Evolutionary conservation across 1,140 invertebrate species (phyloP).

Genomic region (Zaprionus lachaisei): DNA sequence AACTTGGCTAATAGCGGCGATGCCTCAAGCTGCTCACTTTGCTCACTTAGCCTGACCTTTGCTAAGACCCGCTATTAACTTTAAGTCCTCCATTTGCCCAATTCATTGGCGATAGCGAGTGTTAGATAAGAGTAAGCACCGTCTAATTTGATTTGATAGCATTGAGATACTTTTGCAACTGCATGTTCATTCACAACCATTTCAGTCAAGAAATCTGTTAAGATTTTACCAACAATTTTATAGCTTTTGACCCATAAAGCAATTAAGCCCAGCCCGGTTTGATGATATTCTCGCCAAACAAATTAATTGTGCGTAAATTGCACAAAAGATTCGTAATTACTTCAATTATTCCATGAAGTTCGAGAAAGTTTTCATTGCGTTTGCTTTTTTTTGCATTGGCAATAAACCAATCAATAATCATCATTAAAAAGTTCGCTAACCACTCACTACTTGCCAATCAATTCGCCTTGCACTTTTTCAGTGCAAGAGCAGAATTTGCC

Average conservation of each 20-base stretch:
- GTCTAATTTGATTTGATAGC: constrained; percentile 30
- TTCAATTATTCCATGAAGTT: constrained; percentile 28
- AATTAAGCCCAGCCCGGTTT: neutral
- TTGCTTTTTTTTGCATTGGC: constrained; percentile 16
- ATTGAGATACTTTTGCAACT: neutral
- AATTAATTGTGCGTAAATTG: constrained; percentile 31
- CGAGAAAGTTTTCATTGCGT: constrained; percentile 27
- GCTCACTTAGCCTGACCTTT: constrained; percentile 34
- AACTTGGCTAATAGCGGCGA: constrained; percentile 50
- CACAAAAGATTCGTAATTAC: constrained; percentile 9
- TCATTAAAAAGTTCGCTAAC: constrained; percentile 61
- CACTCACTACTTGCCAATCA: neutral
- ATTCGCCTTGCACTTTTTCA: constrained; percentile 35
- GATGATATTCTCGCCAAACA: neutral
- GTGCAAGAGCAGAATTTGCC: constrained; percentile 17
- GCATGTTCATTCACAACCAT: neutral
- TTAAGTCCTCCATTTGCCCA: constrained; percentile 35
- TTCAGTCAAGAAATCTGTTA: neutral
- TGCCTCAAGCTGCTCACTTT: constrained; percentile 25
- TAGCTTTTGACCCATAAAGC: constrained; percentile 6
- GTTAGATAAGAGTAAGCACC: constrained; percentile 7
- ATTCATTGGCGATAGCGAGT: constrained; percentile 26
- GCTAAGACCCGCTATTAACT: constrained; percentile 31
- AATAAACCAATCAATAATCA: constrained; percentile 64
- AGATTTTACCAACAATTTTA: constrained; percentile 8